Percentiles rank a stretch among this genome's conserved stretches.
phyloP scores from a whole-genome alignment of 2,888 invertebrate genomes.

The Eupithecia vulgata region DNA sequence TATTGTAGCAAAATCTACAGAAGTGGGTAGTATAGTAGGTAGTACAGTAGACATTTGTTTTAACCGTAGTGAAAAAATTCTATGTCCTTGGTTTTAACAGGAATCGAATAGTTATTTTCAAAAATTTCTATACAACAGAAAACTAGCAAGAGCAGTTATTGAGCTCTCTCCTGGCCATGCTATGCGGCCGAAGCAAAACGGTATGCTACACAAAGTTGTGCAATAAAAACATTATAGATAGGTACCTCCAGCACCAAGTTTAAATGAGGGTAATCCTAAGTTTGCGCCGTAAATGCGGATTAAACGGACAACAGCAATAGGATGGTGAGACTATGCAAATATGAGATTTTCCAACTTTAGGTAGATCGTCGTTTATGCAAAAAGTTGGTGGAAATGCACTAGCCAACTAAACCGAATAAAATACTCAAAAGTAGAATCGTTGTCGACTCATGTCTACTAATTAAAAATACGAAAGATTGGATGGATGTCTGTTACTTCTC shows the following conservation, averaged over 20 bases:
- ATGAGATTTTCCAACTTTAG: conserved; percentile 13
- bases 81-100: too few relatives aligned
- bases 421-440: too few relatives aligned
- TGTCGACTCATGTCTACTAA: too few relatives aligned
- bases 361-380: not conserved
- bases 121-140: not conserved
- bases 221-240: conserved; percentile 18
- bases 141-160: not conserved
- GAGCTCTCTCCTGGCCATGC: not conserved
- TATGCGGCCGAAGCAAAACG: conserved; percentile 1
- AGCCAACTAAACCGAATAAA: not conserved
- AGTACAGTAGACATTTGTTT: too few relatives aligned
- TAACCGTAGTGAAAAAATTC: too few relatives aligned
- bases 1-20: too few relatives aligned
- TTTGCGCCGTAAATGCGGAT: conserved; percentile 21
- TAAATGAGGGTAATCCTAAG: conserved; percentile 21
- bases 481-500: not conserved
- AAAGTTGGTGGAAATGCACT: not conserved
- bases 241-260: conserved; percentile 3
- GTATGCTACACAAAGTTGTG: conserved; percentile 10
- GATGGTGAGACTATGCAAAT: conserved; percentile 8
- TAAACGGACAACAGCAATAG: conserved; percentile 14
- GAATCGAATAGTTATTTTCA: not conserved
- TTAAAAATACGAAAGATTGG: not conserved
- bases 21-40: too few relatives aligned